Percentiles rank a stretch among this genome's conserved stretches.
Evolutionary conservation across 1,140 invertebrate species (phyloP).

Genomic region (Leucophenga varia): DNA sequence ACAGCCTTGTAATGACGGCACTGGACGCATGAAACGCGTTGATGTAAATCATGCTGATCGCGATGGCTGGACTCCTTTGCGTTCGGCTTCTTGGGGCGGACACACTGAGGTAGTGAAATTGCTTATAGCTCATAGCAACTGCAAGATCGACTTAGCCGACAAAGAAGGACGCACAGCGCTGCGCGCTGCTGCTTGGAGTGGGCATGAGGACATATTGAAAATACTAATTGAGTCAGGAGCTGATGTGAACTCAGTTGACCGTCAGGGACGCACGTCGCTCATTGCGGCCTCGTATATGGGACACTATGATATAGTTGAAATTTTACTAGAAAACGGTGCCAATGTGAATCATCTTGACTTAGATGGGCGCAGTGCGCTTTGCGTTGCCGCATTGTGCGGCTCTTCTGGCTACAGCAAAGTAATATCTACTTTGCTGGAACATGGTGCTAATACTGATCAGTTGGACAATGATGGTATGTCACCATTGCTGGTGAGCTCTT

Average conservation of each 20-base stretch:
- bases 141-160: slow-evolving; percentile 73
- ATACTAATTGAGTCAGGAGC: slow-evolving; percentile 70
- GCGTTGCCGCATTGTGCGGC: slow-evolving; percentile 87
- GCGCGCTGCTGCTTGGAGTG: slow-evolving; percentile 84
- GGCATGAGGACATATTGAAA: slow-evolving; percentile 75
- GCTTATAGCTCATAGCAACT: slow-evolving; percentile 73
- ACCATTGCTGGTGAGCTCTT: slow-evolving; percentile 88
- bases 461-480: slow-evolving; percentile 92
- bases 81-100: slow-evolving; percentile 88
- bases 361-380: slow-evolving; percentile 90
- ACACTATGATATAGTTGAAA: slow-evolving; percentile 88
- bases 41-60: slow-evolving; percentile 80
- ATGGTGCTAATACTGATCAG: slow-evolving; percentile 84
- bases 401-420: slow-evolving; percentile 77
- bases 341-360: slow-evolving; percentile 85
- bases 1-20: slow-evolving; percentile 57
- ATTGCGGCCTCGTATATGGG: slow-evolving; percentile 88
- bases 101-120: slow-evolving; percentile 87
- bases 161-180: slow-evolving; percentile 72
- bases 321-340: slow-evolving; percentile 81
- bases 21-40: slow-evolving; percentile 64
- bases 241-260: slow-evolving; percentile 79
- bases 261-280: slow-evolving; percentile 85
- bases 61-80: slow-evolving; percentile 86
- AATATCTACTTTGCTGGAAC: slow-evolving; percentile 75